Percentiles rank a stretch among this genome's conserved stretches.
These are phyloP conservation scores for Notolabrus celidotus DNA, from an alignment of 2,797 vertebrate genomes.

Conservation along the genomic window DNA sequence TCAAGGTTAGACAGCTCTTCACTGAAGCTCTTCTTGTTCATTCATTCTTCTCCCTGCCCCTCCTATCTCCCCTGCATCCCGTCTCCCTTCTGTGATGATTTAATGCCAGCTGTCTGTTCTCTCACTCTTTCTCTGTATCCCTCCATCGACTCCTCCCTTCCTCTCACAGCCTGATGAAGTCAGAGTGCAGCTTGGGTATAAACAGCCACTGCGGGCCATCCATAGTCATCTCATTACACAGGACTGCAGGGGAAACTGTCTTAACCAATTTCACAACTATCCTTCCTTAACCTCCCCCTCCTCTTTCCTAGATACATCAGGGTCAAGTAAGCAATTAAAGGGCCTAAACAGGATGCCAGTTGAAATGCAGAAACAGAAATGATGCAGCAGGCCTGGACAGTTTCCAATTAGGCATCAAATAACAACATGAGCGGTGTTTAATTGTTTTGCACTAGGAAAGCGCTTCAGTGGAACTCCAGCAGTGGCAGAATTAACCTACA, in stretches of 20 bases:
- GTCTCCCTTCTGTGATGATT: slow-evolving; percentile 66
- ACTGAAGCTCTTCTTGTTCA: slow-evolving; percentile 43
- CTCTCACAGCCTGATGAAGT: slow-evolving; percentile 67
- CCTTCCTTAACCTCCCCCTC: slow-evolving; percentile 54
- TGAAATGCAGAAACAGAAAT: slow-evolving; percentile 66
- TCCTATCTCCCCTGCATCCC: slow-evolving; percentile 40
- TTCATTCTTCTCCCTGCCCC: slow-evolving; percentile 47
- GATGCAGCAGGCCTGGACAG: slow-evolving; percentile 58
- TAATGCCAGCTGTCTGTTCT: slow-evolving; percentile 60
- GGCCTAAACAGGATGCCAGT: slow-evolving; percentile 69
- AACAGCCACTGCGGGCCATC: slow-evolving; percentile 73
- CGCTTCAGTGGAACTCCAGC: slow-evolving; percentile 45
- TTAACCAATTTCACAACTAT: slow-evolving; percentile 76
- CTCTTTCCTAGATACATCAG: slow-evolving; percentile 56
- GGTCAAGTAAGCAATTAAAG: slow-evolving; percentile 83
- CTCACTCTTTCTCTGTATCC: slow-evolving; percentile 8
- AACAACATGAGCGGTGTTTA: slow-evolving; percentile 50
- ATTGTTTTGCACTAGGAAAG: slow-evolving; percentile 62
- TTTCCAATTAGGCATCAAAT: slow-evolving; percentile 71
- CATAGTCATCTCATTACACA: slow-evolving; percentile 79
- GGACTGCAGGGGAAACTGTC: slow-evolving; percentile 79
- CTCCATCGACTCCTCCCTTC: slow-evolving; percentile 13
- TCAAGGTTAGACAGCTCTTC: slow-evolving; percentile 69
- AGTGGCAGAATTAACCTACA: slow-evolving; percentile 53
- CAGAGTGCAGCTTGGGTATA: slow-evolving; percentile 69